These are phyloP conservation scores for Lypha dubia DNA, from an alignment of 2,888 invertebrate species.

Conservation along the genomic window DNA sequence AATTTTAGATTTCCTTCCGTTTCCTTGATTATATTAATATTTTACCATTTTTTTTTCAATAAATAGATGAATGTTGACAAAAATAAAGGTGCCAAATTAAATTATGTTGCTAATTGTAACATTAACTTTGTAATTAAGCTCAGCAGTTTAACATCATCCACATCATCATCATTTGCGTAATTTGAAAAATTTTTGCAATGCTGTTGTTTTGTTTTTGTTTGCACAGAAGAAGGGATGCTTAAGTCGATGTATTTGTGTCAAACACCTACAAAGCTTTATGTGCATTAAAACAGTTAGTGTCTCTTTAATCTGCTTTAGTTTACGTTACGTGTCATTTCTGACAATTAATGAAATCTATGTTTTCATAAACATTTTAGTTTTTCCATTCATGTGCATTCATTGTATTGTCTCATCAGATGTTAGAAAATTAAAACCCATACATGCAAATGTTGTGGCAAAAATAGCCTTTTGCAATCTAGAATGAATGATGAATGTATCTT, in stretches of 20 bases:
- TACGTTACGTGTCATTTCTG: constrained; percentile 71
- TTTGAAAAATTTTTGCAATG: constrained; percentile 10
- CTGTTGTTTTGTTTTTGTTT: background rate
- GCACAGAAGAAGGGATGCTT: constrained; percentile 1
- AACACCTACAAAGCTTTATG: constrained; percentile 28
- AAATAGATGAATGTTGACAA: background rate
- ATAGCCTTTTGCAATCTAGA: background rate
- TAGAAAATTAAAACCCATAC: background rate
- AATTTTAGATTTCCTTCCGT: background rate
- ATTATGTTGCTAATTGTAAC: constrained; percentile 30
- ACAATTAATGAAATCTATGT: constrained; percentile 59
- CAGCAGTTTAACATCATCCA: constrained; percentile 31
- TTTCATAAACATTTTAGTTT: constrained; percentile 41
- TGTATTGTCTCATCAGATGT: constrained; percentile 20
- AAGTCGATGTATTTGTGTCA: constrained; percentile 10
- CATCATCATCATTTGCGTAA: constrained; percentile 28
- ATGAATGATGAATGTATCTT: too few relatives aligned
- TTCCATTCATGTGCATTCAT: background rate
- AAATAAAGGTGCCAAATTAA: constrained; percentile 6
- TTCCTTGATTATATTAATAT: background rate
- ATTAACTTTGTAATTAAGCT: constrained; percentile 55
- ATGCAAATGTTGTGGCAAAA: background rate
- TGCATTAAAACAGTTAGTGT: constrained; percentile 31
- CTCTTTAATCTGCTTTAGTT: constrained; percentile 62
- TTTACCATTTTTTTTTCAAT: background rate